Evolutionary conservation across 2,797 vertebrate genomes (phyloP).

Genomic region (Phataginus tricuspis): DNA sequence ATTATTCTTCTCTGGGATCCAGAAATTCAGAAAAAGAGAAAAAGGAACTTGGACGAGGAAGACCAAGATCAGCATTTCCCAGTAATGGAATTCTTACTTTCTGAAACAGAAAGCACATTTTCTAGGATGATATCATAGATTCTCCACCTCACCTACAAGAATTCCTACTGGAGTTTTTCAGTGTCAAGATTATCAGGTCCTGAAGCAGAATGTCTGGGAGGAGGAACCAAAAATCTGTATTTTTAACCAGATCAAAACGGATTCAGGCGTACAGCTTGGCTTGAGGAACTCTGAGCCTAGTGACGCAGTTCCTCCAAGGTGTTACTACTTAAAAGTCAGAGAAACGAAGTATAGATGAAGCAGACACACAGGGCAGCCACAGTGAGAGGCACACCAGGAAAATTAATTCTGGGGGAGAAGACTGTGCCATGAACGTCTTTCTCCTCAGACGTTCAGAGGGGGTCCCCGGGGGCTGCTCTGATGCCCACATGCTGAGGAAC

Average conservation of each 20-base stretch:
- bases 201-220: background rate
- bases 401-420: rapidly evolving
- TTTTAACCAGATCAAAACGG: background rate
- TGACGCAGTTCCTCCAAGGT: background rate
- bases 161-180: background rate
- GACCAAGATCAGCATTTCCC: background rate
- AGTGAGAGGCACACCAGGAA: background rate
- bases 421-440: background rate
- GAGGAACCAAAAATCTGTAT: background rate
- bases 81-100: background rate
- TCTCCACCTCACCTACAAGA: background rate
- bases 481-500: background rate
- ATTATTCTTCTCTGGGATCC: background rate
- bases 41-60: background rate
- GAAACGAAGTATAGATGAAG: background rate
- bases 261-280: background rate
- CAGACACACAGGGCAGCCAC: background rate
- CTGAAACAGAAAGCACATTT: background rate
- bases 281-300: background rate
- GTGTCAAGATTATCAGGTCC: background rate
- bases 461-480: background rate
- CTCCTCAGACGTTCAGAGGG: background rate
- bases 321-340: background rate
- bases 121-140: background rate
- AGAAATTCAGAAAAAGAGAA: background rate